Conservation (phyloP, 2,113 vertebrate species). For the Solenodon paradoxus region DNA sequence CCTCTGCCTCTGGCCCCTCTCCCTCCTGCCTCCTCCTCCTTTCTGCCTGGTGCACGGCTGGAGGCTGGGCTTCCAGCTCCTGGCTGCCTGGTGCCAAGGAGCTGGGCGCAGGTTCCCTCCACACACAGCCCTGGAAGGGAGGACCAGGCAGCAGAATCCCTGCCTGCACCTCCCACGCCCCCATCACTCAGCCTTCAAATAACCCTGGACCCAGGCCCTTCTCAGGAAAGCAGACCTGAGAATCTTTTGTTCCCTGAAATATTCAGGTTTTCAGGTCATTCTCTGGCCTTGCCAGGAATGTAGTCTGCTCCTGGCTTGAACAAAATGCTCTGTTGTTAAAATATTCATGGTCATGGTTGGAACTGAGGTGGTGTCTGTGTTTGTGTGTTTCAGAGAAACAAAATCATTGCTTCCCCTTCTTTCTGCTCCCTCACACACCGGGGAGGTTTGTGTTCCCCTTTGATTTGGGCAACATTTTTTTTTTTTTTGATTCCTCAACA, state of each 20-base stretch:
- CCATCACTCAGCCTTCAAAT: slow-evolving; percentile 68
- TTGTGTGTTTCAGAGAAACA: not conserved
- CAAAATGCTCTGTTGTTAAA: slow-evolving; percentile 59
- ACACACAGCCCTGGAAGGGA: slow-evolving; percentile 56
- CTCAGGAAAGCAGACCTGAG: slow-evolving; percentile 59
- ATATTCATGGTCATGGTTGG: slow-evolving; percentile 53
- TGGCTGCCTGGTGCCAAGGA: slow-evolving; percentile 77
- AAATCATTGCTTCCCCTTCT: not conserved
- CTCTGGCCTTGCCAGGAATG: slow-evolving; percentile 53
- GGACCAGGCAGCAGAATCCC: not conserved
- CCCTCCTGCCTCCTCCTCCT: not conserved
- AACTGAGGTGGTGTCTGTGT: not conserved
- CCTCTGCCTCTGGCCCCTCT: no score
- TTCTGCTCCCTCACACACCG: not conserved
- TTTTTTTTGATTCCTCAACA: not conserved
- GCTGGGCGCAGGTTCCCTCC: slow-evolving; percentile 60
- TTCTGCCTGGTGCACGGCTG: slow-evolving; percentile 67
- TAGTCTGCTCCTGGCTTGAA: slow-evolving; percentile 34
- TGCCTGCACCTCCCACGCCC: slow-evolving; percentile 43
- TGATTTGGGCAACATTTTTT: not conserved
- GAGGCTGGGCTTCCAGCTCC: slow-evolving; percentile 69
- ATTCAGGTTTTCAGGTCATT: slow-evolving; percentile 69
- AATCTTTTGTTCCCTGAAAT: slow-evolving; percentile 64
- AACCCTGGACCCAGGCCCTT: slow-evolving; percentile 63
- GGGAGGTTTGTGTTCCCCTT: not conserved